These are phyloP conservation scores for Eonycteris spelaea DNA, from an alignment of 2,113 vertebrate genomes.

Conservation along the genomic window DNA sequence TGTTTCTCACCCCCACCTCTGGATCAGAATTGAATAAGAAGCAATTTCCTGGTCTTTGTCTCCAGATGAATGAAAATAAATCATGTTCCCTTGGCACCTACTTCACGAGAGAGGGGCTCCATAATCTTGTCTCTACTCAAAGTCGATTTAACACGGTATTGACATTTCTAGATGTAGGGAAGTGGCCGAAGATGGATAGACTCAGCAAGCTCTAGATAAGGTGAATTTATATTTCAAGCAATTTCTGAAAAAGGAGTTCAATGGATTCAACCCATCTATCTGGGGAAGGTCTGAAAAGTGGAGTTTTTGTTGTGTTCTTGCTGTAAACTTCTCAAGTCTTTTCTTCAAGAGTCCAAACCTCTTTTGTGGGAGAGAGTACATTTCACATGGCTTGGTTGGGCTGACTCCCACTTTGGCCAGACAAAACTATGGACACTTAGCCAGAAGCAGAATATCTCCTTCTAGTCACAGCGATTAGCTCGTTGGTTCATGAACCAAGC, in stretches of 20 bases:
- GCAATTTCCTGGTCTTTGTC: background rate
- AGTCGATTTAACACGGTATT: background rate
- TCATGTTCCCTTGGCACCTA: constrained; percentile 13
- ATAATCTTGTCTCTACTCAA: background rate
- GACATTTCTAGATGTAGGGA: background rate
- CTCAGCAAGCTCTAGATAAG: background rate
- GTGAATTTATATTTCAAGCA: background rate
- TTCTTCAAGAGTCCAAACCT: background rate
- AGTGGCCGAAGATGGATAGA: background rate
- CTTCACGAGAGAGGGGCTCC: background rate
- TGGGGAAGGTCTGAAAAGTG: background rate
- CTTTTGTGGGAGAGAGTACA: background rate
- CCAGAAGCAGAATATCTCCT: background rate
- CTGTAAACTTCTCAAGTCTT: background rate
- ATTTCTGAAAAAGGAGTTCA: background rate
- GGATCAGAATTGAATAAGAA: background rate
- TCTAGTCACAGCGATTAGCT: background rate
- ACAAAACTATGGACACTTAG: background rate
- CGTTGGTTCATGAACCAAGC: background rate
- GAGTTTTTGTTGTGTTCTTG: background rate
- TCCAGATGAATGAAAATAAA: background rate
- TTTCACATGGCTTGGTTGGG: background rate
- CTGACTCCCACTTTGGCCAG: background rate
- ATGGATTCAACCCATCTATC: background rate
- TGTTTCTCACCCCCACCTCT: background rate